These are phyloP conservation scores for Eucera pruinosa DNA, from an alignment of 2,888 invertebrate genomes.

Conservation along the genomic window DNA sequence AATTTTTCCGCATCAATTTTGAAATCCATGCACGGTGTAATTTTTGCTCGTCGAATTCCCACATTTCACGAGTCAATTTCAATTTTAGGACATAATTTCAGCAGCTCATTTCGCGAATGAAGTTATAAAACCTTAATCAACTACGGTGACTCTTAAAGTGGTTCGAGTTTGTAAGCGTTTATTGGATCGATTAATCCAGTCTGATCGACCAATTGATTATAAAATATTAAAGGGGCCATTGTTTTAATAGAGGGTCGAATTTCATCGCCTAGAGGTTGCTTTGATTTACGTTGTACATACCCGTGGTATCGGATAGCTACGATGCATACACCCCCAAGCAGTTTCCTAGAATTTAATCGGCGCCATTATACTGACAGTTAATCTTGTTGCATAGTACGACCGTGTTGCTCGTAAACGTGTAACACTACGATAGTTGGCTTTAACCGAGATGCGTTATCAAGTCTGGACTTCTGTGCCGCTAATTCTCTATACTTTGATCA, in stretches of 20 bases:
- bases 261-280: constrained; percentile 32
- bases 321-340: constrained; percentile 47
- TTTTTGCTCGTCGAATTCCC: too few species aligned
- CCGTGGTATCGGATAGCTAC: constrained; percentile 40
- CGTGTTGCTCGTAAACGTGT: constrained; percentile 49
- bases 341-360: constrained; percentile 65
- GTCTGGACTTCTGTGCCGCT: too few species aligned
- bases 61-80: too few species aligned
- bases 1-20: too few species aligned
- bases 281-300: constrained; percentile 39
- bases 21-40: too few species aligned
- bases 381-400: constrained; percentile 49
- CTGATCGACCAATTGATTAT: neutral
- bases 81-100: neutral
- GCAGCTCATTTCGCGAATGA: neutral
- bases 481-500: too few species aligned
- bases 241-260: constrained; percentile 28
- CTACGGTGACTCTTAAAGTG: neutral
- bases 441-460: neutral
- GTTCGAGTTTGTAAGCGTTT: neutral
- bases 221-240: neutral
- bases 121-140: neutral
- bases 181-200: neutral
- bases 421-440: constrained; percentile 33
- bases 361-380: constrained; percentile 61